Evolutionary conservation across 2,797 vertebrate species (phyloP).

Genomic region (Chrosomus eos): DNA sequence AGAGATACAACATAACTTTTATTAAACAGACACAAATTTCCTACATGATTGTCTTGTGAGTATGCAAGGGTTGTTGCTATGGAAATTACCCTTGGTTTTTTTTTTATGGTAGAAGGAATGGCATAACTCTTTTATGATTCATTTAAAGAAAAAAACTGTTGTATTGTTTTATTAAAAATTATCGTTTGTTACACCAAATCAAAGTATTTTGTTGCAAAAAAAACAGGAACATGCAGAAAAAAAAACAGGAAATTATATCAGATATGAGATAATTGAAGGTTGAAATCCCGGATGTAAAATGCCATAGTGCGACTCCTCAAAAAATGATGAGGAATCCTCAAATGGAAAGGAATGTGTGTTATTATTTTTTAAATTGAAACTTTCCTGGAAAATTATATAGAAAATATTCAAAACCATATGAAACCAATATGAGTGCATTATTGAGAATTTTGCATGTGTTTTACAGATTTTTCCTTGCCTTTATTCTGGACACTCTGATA

Average conservation of each 20-base stretch:
- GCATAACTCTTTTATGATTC: not conserved
- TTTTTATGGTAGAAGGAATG: not conserved
- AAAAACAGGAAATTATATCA: not conserved
- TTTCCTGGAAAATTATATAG: not conserved
- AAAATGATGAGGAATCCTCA: not conserved
- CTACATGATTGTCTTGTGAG: slow-evolving; percentile 6
- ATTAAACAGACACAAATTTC: slow-evolving; percentile 46
- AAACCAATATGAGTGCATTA: not conserved
- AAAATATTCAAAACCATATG: not conserved
- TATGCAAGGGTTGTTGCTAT: not conserved
- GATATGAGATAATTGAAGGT: not conserved
- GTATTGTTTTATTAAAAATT: too few species aligned
- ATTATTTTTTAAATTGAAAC: not conserved
- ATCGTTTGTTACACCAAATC: not conserved
- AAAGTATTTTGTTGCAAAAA: too few species aligned
- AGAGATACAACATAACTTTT: slow-evolving; percentile 49
- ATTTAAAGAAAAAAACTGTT: not conserved
- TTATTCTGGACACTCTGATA: not conserved
- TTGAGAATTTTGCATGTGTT: not conserved
- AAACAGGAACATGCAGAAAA: not conserved
- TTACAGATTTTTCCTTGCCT: not conserved
- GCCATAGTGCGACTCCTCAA: not conserved
- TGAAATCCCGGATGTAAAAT: not conserved
- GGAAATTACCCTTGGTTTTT: not conserved
- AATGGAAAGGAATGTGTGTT: not conserved